Conservation (phyloP, 2,797 vertebrate species). For the Streptopelia turtur region DNA sequence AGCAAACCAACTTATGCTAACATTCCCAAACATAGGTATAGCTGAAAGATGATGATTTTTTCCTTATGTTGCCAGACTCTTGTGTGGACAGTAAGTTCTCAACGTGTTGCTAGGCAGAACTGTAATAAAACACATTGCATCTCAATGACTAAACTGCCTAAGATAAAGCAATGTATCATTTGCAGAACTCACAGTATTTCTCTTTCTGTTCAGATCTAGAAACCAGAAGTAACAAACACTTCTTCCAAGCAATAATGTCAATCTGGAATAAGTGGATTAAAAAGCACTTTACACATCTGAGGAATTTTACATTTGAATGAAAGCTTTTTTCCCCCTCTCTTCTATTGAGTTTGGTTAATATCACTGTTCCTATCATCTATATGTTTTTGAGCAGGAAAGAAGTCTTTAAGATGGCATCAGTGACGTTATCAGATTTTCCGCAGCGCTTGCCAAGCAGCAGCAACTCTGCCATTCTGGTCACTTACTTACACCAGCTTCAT, state of each 20-base stretch:
- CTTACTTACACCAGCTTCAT: neutral
- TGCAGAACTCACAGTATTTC: neutral
- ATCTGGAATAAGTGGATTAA: neutral
- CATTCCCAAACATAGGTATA: constrained; percentile 42
- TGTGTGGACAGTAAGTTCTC: neutral
- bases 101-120: constrained; percentile 52
- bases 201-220: neutral
- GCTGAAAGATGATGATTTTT: constrained; percentile 2
- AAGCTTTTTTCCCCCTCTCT: neutral
- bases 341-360: neutral
- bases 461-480: neutral
- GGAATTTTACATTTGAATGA: neutral
- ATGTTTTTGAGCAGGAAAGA: neutral
- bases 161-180: neutral
- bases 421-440: neutral
- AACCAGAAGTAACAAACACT: neutral
- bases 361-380: neutral
- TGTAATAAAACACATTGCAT: constrained; percentile 27
- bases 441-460: neutral
- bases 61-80: constrained; percentile 29
- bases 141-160: neutral
- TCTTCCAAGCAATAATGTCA: neutral
- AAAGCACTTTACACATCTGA: neutral
- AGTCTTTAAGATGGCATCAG: neutral
- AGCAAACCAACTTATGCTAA: constrained; percentile 7